Conservation (phyloP, 2,888 invertebrate genomes). For the Axea sp. region DNA sequence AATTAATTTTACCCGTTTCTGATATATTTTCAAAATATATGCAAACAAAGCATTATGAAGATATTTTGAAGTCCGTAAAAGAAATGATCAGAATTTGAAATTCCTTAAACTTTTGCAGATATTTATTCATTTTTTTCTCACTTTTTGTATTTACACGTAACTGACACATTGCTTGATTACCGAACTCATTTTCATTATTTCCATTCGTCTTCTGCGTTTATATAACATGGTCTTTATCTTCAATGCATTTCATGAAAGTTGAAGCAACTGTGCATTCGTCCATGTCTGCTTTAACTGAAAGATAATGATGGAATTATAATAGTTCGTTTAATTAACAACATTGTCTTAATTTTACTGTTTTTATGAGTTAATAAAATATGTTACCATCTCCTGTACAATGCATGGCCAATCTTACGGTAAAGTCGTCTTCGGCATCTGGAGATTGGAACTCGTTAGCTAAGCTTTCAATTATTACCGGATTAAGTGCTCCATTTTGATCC, state of each 20-base stretch:
- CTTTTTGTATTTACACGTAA: slow-evolving; percentile 1
- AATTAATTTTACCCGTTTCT: no score
- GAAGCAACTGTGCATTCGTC: slow-evolving; percentile 21
- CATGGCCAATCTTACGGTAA: slow-evolving; percentile 7
- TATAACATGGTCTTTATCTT: slow-evolving; percentile 18
- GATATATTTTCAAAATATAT: no score
- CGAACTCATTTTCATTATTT: no score
- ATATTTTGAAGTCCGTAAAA: no score
- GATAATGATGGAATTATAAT: background rate
- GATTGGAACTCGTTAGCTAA: slow-evolving; percentile 20
- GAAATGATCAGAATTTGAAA: no score
- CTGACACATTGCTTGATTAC: no score
- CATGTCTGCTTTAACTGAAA: slow-evolving; percentile 22
- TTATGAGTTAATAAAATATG: background rate
- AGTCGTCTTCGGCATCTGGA: slow-evolving; percentile 19
- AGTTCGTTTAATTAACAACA: background rate
- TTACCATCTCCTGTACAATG: slow-evolving; percentile 25
- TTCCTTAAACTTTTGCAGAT: no score
- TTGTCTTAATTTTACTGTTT: background rate
- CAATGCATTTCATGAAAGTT: slow-evolving; percentile 17
- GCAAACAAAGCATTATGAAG: no score
- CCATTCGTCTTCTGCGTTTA: background rate
- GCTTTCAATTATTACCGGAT: slow-evolving; percentile 7
- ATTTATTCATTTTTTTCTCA: no score
- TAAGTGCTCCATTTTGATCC: slow-evolving; percentile 2